phyloP scores from a whole-genome alignment of 2,888 invertebrate genomes.

The Plutella xylostella region DNA sequence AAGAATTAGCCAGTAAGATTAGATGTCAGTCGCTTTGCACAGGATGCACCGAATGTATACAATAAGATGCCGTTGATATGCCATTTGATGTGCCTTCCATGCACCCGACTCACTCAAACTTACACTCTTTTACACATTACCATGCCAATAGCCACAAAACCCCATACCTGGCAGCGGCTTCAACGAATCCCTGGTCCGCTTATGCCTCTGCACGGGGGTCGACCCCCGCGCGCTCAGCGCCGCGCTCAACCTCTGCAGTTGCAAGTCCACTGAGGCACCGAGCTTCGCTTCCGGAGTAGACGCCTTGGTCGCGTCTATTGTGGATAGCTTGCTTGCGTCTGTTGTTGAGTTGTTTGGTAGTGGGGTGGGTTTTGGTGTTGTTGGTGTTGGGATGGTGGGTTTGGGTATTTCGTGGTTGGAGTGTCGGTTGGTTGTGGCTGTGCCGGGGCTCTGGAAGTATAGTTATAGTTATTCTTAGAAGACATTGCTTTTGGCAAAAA shows the following conservation, averaged over 20 bases:
- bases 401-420: not conserved
- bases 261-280: conserved; percentile 45
- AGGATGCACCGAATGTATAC: too few species aligned
- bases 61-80: too few species aligned
- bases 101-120: too few species aligned
- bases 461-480: not conserved
- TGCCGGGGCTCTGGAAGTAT: conserved; percentile 1
- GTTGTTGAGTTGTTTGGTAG: not conserved
- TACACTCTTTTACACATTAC: too few species aligned
- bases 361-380: not conserved
- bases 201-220: conserved; percentile 29
- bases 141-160: too few species aligned
- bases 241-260: conserved; percentile 58
- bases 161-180: not conserved
- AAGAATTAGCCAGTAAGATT: too few species aligned
- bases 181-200: conserved; percentile 31
- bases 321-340: too few species aligned
- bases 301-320: not conserved
- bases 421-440: not conserved
- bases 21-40: too few species aligned
- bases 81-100: too few species aligned
- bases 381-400: not conserved
- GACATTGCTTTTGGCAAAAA: not conserved
- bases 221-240: conserved; percentile 48
- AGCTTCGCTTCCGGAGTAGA: not conserved